Base-by-base conservation (phyloP, 2,888 invertebrate species). In the Epsilonema sp. region DNA sequence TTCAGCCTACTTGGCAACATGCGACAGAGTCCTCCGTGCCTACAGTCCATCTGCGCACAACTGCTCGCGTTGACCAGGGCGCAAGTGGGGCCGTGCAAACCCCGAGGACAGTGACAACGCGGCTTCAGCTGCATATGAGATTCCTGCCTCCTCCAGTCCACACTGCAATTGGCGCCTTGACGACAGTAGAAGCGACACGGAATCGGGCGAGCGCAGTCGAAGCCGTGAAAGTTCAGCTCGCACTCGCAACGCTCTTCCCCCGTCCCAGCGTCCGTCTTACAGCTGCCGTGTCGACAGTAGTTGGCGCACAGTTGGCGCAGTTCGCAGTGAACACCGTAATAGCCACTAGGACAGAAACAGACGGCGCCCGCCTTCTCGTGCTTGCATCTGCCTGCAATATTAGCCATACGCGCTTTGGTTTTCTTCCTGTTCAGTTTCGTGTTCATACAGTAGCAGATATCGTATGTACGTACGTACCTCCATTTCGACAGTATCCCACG, bases 401-500 rank as follows among this genome's bases (percentile, higher is more conserved):
- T 11, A n/a, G n/a, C n/a, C n/a, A n/a, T n/a, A n/a, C n/a, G n/a
- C n/a, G n/a, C n/a, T n/a, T n/a, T n/a, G n/a, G n/a, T n/a, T n/a
- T n/a, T n/a, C n/a, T n/a, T n/a, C n/a, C n/a, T n/a, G n/a, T n/a
- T n/a, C n/a, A n/a, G n/a, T n/a, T n/a, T n/a, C n/a, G n/a, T n/a
- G n/a, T 3, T 38, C 38, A 38, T 5, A 16, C 16, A 38, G 5
- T 16, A 38, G 16, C 5, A 19, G 11, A 26, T 3, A 8, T 43
- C n/a, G 13, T 3, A 11, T 8, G 19, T 26, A n/a, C 8, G 21
- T 11, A 49, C 50, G 58, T 58, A 54, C 77, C 78, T 36, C 74
- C 75, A 59, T 75, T 75, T 49, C 70, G 69, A 56, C 78, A 78
- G 52, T 71, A 71, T 26, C 70, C 69, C 19, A 69, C 19, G 44